Evolutionary conservation across 1,140 invertebrate species (phyloP), one percentile per base, ranked within the genome.

Genomic region (Saxidomus purpurata): DNA sequence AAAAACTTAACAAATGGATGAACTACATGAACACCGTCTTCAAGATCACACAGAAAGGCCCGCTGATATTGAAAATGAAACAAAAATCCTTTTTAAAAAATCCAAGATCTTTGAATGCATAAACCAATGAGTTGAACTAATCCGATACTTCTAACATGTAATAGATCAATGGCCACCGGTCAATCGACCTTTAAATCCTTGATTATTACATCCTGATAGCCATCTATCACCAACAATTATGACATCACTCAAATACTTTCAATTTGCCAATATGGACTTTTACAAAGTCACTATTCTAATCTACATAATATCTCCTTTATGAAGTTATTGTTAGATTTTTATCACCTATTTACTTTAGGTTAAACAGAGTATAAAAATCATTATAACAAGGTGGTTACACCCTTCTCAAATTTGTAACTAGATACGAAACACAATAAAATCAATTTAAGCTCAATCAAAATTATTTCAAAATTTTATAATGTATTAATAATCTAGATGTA

Each of bases 381-480:
- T 61, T 61, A 8, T 8, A 67, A 13, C 13, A 36, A 13, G 4
- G 31, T 13, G 63, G 67, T 71, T 71, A 71, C 67, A 38, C 67
- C 67, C 67, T 71, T 17, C 34, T 15, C 8, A 15, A 38, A 71
- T 19, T 28, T 71, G 67, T 71, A 71, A 71, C 67, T 15, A 71
- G 67, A 71, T 71, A 71, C 17, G 1, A 22, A 38, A 71, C 67
- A 38, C 34, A 71, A n/a, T 40, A 28, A 71, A 71, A 71, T 71
- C 67, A 17, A 71, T 71, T 71, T 40, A 71, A 71, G 2, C 67
- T 63, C 25, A n/a, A 63, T 25, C n/a, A 63, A 55, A 55, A 63
- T 63, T 63, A 63, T 63, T 28, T 63, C 59, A 63, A 63, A 43
- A 63, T 63, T 63, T 63, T 63, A 28, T n/a, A 63, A 63, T 63